Percentiles rank a stretch among this genome's conserved stretches.
Evolutionary conservation across 2,797 vertebrate genomes (phyloP).

Genomic region (Chloroceryle inda): DNA sequence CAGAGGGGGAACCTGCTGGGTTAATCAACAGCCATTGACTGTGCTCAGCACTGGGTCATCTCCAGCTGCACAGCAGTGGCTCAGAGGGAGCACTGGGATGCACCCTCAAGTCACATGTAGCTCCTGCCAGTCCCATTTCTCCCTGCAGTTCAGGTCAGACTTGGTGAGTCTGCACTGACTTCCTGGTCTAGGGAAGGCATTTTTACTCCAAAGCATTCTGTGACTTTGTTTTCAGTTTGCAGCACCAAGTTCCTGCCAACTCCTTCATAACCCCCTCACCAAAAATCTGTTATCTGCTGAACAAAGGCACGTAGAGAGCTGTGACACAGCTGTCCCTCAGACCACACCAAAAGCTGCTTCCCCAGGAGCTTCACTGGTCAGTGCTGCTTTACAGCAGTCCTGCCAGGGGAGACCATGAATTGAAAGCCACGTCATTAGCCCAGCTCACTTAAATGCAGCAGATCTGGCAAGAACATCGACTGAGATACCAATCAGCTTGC

Average conservation of each 20-base stretch:
- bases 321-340: background rate
- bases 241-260: background rate
- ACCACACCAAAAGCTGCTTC: background rate
- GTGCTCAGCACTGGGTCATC: background rate
- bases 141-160: background rate
- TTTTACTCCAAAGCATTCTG: background rate
- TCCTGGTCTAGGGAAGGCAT: accelerated
- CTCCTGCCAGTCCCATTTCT: background rate
- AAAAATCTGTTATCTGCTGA: background rate
- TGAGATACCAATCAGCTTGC: background rate
- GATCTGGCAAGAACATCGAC: background rate
- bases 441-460: accelerated
- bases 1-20: background rate
- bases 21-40: background rate
- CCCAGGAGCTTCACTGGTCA: background rate
- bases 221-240: background rate
- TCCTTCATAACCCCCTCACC: background rate
- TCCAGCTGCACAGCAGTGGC: accelerated
- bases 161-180: background rate
- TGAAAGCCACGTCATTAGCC: background rate
- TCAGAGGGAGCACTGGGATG: background rate
- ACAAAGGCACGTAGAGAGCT: accelerated
- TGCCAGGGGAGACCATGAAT: background rate
- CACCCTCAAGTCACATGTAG: background rate
- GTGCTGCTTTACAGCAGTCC: background rate